These are phyloP conservation scores for Chascanopsetta lugubris DNA, from an alignment of 2,113 vertebrate species.

Conservation along the genomic window DNA sequence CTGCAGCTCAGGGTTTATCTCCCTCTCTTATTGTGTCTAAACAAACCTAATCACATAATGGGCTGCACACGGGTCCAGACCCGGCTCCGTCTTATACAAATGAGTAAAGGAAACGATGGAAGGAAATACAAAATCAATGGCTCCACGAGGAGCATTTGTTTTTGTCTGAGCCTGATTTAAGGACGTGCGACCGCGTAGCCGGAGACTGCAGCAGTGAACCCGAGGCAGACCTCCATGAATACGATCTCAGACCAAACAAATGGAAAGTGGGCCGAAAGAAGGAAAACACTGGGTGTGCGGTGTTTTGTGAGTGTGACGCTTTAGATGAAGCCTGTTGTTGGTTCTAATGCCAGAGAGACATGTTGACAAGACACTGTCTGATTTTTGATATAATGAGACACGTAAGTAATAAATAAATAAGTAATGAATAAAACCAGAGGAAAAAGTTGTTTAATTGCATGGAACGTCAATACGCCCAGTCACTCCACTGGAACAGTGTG, in stretches of 20 bases:
- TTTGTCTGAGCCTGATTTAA: not conserved
- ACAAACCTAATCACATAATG: conserved; percentile 52
- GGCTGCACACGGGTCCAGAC: conserved; percentile 8
- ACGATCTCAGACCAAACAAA: not conserved
- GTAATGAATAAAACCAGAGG: conserved; percentile 3
- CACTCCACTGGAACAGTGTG: not conserved
- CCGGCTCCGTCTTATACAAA: conserved; percentile 8
- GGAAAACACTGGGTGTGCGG: conserved; percentile 5
- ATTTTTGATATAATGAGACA: conserved; percentile 1
- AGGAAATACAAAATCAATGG: conserved; percentile 34
- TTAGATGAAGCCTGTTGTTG: conserved; percentile 1
- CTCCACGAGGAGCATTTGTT: conserved; percentile 1
- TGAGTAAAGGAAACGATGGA: conserved; percentile 19
- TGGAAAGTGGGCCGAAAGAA: not conserved
- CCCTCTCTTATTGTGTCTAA: conserved; percentile 26
- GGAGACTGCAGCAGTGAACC: not conserved
- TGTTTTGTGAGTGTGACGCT: not conserved
- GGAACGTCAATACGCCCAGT: not conserved
- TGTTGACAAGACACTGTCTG: not conserved
- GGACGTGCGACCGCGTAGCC: not conserved
- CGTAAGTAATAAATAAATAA: not conserved
- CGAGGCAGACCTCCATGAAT: not conserved
- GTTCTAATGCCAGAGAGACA: not conserved
- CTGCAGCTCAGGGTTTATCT: conserved; percentile 37
- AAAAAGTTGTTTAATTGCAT: conserved; percentile 2